Evolutionary conservation across 2,888 invertebrate genomes (phyloP).

Genomic region (Drosophila fulvimacula): DNA sequence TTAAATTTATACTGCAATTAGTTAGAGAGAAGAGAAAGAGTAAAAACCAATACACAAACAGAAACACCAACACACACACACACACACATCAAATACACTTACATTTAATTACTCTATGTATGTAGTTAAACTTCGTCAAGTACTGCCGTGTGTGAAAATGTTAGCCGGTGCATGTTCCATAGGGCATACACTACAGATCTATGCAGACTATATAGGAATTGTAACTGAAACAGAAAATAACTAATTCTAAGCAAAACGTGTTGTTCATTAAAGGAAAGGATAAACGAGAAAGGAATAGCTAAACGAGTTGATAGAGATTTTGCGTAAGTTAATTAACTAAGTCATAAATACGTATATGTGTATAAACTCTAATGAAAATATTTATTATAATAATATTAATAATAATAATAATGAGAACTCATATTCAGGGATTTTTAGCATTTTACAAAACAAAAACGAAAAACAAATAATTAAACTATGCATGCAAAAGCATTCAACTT

Average conservation of each 20-base stretch:
- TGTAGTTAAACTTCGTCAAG: constrained; percentile 63
- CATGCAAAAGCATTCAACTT: constrained; percentile 48
- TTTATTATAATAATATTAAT: constrained; percentile 27
- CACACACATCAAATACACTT: constrained; percentile 49
- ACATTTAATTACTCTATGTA: constrained; percentile 46
- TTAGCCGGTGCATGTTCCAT: constrained; percentile 43
- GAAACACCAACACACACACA: constrained; percentile 1
- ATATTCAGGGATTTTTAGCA: constrained; percentile 85
- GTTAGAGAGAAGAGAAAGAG: constrained; percentile 31
- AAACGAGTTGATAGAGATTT: constrained; percentile 38
- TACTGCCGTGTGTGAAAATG: constrained; percentile 68
- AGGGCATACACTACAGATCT: constrained; percentile 33
- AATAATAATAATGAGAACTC: constrained; percentile 73
- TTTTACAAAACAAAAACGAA: constrained; percentile 73
- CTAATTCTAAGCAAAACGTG: constrained; percentile 53
- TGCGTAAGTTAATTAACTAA: constrained; percentile 54
- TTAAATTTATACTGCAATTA: constrained; percentile 66
- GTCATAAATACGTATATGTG: constrained; percentile 48
- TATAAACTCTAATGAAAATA: constrained; percentile 35
- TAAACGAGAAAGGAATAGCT: constrained; percentile 40
- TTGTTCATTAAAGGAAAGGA: constrained; percentile 38
- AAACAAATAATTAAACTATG: constrained; percentile 42
- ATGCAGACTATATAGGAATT: constrained; percentile 40
- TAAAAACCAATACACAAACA: constrained; percentile 16
- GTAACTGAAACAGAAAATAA: constrained; percentile 47